Base-by-base conservation (phyloP, 2,888 invertebrate species). In the Thymelicus lineola region DNA sequence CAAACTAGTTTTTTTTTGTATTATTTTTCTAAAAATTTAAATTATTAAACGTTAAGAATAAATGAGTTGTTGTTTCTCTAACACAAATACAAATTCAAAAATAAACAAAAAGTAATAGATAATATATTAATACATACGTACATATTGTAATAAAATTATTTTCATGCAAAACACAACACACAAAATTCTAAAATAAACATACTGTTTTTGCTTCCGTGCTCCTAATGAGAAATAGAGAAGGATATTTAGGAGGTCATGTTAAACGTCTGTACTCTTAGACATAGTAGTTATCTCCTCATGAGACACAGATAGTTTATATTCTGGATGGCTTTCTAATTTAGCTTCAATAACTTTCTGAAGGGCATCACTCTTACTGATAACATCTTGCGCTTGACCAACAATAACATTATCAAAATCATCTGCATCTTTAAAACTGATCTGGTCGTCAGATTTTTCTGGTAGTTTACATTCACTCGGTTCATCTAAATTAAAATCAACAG, bases 191-290 rank as follows among this genome's bases (percentile, higher is more conserved):
- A 81, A 82, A 85, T 83, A 77, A 87, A 92, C 91, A 91, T 93
- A 92, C 92, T 89, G 87, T 86, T 85, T 53, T 75, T 75, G 77
- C 76, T 82, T 81, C 86, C 77, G 80, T 77, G 77, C 71, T 64
- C 72, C 74, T 70, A 66, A 63, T 67, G 58, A 70, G 58, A 48
- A 46, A 66, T 58, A 53, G 62, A 75, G 66, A 57, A 45, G 58
- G 71, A 59, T 68, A 64, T 64, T 36, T 70, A 76, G 71, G 14
- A 62, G 63, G 36, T 38, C 12, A 15, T 77, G 76, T 85, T 84
- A 94, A 50, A 94, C 94, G 73, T 94, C 94, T 74, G 94, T 94
- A 79, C 87, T 91, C 83, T 91, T 93, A 38, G 93, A 91, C 66
- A 85, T 78, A 46, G 85, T 83, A 59, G 84, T 79, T 68, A 85